These are phyloP conservation scores for Galleria mellonella DNA, from an alignment of 1,140 invertebrate genomes.

Conservation along the genomic window DNA sequence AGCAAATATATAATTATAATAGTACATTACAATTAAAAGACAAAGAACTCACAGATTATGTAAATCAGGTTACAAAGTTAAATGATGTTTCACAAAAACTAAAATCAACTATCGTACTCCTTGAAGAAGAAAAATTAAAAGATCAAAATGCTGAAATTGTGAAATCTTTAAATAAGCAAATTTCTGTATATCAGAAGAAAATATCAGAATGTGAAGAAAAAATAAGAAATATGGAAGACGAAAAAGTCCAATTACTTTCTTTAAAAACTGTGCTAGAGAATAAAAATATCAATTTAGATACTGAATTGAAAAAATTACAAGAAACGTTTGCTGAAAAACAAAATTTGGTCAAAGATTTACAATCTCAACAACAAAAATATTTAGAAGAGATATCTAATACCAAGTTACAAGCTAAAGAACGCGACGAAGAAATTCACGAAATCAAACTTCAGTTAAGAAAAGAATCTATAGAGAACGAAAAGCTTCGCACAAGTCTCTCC, in stretches of 20 bases:
- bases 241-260: slow-evolving; percentile 45
- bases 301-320: slow-evolving; percentile 47
- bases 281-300: slow-evolving; percentile 35
- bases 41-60: slow-evolving; percentile 64
- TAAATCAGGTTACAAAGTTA: slow-evolving; percentile 71
- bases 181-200: slow-evolving; percentile 63
- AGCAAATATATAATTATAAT: slow-evolving; percentile 50
- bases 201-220: slow-evolving; percentile 60
- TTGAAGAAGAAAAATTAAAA: slow-evolving; percentile 67
- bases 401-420: slow-evolving; percentile 63
- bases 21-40: slow-evolving; percentile 63
- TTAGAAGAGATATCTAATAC: slow-evolving; percentile 55
- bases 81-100: slow-evolving; percentile 67
- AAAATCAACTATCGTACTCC: slow-evolving; percentile 63
- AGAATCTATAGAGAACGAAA: slow-evolving; percentile 70
- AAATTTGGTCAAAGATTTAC: slow-evolving; percentile 52
- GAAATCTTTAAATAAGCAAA: slow-evolving; percentile 65
- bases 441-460: slow-evolving; percentile 66
- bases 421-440: slow-evolving; percentile 75
- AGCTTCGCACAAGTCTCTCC: slow-evolving; percentile 38
- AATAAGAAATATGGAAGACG: slow-evolving; percentile 51
- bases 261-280: slow-evolving; percentile 45
- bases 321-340: slow-evolving; percentile 55
- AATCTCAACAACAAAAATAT: slow-evolving; percentile 52
- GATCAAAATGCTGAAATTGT: slow-evolving; percentile 57